Base-by-base conservation (phyloP, 2,797 vertebrate species). In the Ptychadena robeensis region DNA sequence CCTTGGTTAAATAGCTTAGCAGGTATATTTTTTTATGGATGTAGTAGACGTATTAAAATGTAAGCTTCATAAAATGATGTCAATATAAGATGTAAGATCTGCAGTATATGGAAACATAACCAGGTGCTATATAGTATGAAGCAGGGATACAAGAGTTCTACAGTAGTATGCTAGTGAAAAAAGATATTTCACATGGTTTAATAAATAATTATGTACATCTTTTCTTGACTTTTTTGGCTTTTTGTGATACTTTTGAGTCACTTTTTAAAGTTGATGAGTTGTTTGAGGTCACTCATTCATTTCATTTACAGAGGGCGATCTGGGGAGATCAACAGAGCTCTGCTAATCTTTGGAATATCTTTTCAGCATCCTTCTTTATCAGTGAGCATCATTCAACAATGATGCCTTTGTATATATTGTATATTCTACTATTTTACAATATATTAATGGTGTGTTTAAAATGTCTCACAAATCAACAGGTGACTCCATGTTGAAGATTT, bases 211-310 rank as follows among this genome's bases (percentile, higher is more conserved):
- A 1, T 22, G 18, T 22, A 53, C 5, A 53, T 48, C 18, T 53
- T 2, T 18, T 53, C 6, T 5, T 18, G 18, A 3, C 15, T 53
- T 53, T 53, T 53, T 22, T 22, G 6, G 10, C 4, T 9, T 53
- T 53, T 18, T 40, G 28, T 15, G n/a, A 64, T 74, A 37, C 4
- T 81, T 69, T 44, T 69, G 27, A 5, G 1, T 48, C 32, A 65
- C 22, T 48, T 73, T 80, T 53, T 70, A 81, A 35, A 37, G 14
- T 30, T 75, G 68, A 82, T 74, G 61, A 66, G 30, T 82, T 75
- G n/a, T 25, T 44, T 27, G 30, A 12, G 65, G 31, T 59, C 72
- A 59, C 38, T 82, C 31, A 34, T 74, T 57, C 38, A 44, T 64
- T n/a, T 59, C 9, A 74, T 68, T 74, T 57, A 38, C 27, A 68